A percentile compares a stretch with the other conserved stretches of the same genome.
Conservation (phyloP, 2,888 invertebrate genomes). For the Xylota sylvarum region DNA sequence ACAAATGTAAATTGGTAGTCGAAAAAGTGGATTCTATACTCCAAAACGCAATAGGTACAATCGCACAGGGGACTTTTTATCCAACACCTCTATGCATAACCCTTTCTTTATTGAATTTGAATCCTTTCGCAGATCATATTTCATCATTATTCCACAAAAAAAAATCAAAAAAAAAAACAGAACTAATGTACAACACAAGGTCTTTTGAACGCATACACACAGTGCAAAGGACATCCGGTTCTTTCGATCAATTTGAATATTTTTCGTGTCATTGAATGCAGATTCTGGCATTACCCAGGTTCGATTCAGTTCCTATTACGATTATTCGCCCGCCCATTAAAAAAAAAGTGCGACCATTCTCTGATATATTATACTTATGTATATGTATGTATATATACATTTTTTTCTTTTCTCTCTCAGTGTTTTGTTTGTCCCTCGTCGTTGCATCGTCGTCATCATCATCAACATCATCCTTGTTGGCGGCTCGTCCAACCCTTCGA, state of each 20-base stretch:
- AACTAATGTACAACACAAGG: conserved; percentile 40
- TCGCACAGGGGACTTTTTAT: conserved; percentile 23
- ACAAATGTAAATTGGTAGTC: conserved; percentile 38
- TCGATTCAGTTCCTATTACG: conserved; percentile 77
- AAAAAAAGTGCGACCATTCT: conserved; percentile 42
- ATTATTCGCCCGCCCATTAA: conserved; percentile 76
- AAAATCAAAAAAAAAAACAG: not conserved
- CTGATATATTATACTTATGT: not conserved
- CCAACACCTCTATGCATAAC: conserved; percentile 66
- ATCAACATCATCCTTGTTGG: conserved; percentile 31
- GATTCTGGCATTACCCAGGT: conserved; percentile 78
- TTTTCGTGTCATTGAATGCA: conserved; percentile 80
- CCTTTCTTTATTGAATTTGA: conserved; percentile 58
- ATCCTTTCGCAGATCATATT: conserved; percentile 68
- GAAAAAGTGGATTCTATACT: conserved; percentile 15
- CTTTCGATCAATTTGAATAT: conserved; percentile 79
- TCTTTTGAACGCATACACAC: conserved; percentile 10
- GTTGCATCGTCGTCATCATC: conserved; percentile 24
- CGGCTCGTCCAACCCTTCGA: conserved; percentile 49
- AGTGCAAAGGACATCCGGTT: conserved; percentile 75
- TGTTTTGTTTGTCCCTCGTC: conserved; percentile 32
- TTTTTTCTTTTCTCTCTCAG: conserved; percentile 11
- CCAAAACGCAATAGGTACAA: conserved; percentile 31
- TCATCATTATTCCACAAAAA: conserved; percentile 58
- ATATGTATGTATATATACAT: too few species aligned